Percentiles rank a stretch among this genome's conserved stretches.
phyloP scores from a whole-genome alignment of 2,888 invertebrate genomes.

The Sphaerophoria rueppellii region DNA sequence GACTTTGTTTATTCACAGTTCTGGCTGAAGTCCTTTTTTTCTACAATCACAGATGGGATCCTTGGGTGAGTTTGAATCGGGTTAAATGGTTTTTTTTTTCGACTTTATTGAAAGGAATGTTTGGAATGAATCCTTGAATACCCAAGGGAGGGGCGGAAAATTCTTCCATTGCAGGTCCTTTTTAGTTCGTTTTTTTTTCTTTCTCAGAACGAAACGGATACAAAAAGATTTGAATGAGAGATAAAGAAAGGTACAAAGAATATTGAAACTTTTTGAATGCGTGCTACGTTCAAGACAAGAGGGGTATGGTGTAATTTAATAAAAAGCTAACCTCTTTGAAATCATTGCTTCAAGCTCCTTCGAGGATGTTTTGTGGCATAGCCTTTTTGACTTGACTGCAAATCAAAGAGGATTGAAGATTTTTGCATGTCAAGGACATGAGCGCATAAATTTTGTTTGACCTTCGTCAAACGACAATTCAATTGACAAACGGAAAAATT shows the following conservation, averaged over 20 bases:
- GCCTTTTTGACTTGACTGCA: conserved; percentile 55
- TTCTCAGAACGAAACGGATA: not conserved
- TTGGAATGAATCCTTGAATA: conserved; percentile 42
- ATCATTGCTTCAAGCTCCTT: not conserved
- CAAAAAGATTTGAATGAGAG: conserved; percentile 18
- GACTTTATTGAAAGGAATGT: conserved; percentile 42
- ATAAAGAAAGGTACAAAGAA: conserved; percentile 7
- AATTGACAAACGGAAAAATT: conserved; percentile 41
- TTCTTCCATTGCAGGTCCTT: conserved; percentile 51
- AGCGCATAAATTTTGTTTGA: conserved; percentile 44
- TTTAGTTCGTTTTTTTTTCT: conserved; percentile 23
- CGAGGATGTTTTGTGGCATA: conserved; percentile 29
- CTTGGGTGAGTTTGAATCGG: conserved; percentile 48
- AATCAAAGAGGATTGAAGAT: conserved; percentile 1
- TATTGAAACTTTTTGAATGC: conserved; percentile 12
- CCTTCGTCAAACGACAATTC: conserved; percentile 58
- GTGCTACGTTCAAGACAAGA: not conserved
- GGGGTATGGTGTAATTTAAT: conserved; percentile 21
- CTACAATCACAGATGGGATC: not conserved
- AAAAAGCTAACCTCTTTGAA: conserved; percentile 41
- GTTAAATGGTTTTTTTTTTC: conserved; percentile 15
- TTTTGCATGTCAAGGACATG: conserved; percentile 52
- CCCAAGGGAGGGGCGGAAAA: conserved; percentile 29
- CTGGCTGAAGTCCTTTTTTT: not conserved
- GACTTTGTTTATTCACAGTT: conserved; percentile 18